Base-by-base conservation (phyloP, 2,113 vertebrate genomes). In the Ancistrus triradiatus region DNA sequence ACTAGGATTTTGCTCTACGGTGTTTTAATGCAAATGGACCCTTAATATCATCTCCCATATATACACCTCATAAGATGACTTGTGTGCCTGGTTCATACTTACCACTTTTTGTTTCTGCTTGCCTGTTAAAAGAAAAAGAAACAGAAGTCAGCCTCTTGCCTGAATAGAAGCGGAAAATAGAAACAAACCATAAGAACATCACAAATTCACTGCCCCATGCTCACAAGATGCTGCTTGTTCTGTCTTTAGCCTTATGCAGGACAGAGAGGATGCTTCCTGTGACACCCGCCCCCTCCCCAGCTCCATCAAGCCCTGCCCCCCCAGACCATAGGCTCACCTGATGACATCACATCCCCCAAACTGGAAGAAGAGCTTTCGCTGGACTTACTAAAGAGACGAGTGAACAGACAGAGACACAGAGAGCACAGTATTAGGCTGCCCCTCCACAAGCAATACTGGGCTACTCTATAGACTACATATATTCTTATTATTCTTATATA, bases 41-140 rank as follows among this genome's bases (percentile, higher is more conserved):
- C 13, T 11, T 40, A n/a, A 49, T 7, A 4, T 31, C 51, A 57
- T 17, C 7, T 21, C 14, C n/a, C 17, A 43, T 42, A 15, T 1
- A 25, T 15, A 14, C 13, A 18, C 50, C 35, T 63, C 9, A 21
- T 38, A 21, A n/a, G 52, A 37, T 56, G 57, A 28, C 55, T 52
- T 15, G 13, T 17, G 15, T 40, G 31, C 10, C 21, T 9, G 13
- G 7, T 47, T 35, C 37, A 75, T 62, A 97, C 95, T 98, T 87
- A 98, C 95, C 93, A 97, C 93, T 94, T 97, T 98, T 77, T 98
- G 95, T 86, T 98, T 98, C 93, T 97, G 95, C 84, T 98, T 98
- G 80, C 94, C 95, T 98, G 88, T 78, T 89, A 86, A 85, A 87
- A 83, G 78, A 92, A 88, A 79, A 81, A 79, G 80, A 77, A 57